Percentiles rank a stretch among this genome's conserved stretches.
phyloP scores from a whole-genome alignment of 1,140 invertebrate species.

The Ooceraea biroi region DNA sequence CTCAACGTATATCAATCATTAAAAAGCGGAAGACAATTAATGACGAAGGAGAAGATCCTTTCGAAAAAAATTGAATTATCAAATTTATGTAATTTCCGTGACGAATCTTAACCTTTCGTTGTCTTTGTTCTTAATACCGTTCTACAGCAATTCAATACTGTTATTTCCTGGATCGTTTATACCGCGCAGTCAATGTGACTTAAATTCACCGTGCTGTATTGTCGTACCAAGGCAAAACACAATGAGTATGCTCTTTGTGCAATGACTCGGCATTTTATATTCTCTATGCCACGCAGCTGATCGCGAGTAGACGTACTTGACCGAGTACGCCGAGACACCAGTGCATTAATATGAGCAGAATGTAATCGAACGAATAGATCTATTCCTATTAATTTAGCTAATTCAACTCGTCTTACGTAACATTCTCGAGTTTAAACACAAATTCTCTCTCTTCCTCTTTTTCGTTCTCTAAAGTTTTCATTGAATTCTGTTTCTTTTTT shows the following conservation, averaged over 20 bases:
- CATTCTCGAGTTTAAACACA: background rate
- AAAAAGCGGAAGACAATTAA: background rate
- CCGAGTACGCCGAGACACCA: conserved; percentile 83
- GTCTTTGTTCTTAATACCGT: conserved; percentile 50
- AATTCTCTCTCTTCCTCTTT: no score
- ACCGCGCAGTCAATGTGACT: conserved; percentile 46
- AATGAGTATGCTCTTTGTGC: conserved; percentile 85
- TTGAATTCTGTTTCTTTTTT: no score
- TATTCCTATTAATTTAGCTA: conserved; percentile 81
- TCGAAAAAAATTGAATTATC: background rate
- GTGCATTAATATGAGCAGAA: conserved; percentile 79
- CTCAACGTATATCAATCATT: background rate
- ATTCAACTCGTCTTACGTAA: conserved; percentile 62
- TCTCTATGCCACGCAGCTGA: conserved; percentile 78
- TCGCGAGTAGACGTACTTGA: conserved; percentile 84
- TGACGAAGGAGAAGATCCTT: background rate
- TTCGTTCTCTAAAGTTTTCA: no score
- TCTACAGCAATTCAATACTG: conserved; percentile 45
- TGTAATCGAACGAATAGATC: conserved; percentile 71
- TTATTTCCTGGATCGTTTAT: conserved; percentile 49
- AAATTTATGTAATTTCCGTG: background rate
- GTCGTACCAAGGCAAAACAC: conserved; percentile 82
- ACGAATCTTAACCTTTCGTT: conserved; percentile 50
- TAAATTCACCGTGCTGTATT: conserved; percentile 74
- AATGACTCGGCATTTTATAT: conserved; percentile 85